Percentiles rank a stretch among this genome's conserved stretches.
These are phyloP conservation scores for Epizoanthus illoricatus DNA, from an alignment of 92 coral and sea anemone species.

Conservation along the genomic window DNA sequence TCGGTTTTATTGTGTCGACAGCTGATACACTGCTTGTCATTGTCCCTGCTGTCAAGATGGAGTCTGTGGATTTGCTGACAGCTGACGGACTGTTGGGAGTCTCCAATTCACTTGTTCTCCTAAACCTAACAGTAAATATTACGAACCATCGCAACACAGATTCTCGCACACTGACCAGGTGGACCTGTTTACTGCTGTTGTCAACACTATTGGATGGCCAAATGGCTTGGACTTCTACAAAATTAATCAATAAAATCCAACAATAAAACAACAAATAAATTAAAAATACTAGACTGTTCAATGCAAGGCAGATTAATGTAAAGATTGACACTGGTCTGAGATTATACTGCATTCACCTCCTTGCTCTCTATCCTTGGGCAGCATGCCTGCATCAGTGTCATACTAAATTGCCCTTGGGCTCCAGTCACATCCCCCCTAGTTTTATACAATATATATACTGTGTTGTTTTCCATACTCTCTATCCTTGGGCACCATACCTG, in stretches of 20 bases:
- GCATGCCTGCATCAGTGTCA: constrained; percentile 70
- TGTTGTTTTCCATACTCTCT: no score
- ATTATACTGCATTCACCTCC: no score
- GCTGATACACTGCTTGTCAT: constrained; percentile 55
- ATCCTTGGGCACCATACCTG: constrained; percentile 56
- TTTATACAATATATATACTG: no score
- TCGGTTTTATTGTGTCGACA: constrained; percentile 44
- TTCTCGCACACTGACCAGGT: constrained; percentile 70
- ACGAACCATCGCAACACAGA: constrained; percentile 97
- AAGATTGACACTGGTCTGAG: no score
- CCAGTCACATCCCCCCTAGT: constrained; percentile 49
- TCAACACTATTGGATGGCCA: constrained; percentile 41
- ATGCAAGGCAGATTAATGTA: no score
- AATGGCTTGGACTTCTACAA: constrained; percentile 69
- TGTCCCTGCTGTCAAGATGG: constrained; percentile 63
- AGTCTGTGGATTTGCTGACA: constrained; percentile 69
- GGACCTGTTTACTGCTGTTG: constrained; percentile 28
- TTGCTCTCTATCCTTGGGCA: no score
- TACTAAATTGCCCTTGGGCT: constrained; percentile 76
- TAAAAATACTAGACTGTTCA: no score
- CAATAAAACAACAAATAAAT: no score
- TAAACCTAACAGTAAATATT: constrained; percentile 86
- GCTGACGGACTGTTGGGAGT: constrained; percentile 53
- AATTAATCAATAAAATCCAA: not conserved
- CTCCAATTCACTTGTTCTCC: constrained; percentile 57